Evolutionary conservation across 2,113 vertebrate species (phyloP).

Genomic region (Syrrhaptes paradoxus): DNA sequence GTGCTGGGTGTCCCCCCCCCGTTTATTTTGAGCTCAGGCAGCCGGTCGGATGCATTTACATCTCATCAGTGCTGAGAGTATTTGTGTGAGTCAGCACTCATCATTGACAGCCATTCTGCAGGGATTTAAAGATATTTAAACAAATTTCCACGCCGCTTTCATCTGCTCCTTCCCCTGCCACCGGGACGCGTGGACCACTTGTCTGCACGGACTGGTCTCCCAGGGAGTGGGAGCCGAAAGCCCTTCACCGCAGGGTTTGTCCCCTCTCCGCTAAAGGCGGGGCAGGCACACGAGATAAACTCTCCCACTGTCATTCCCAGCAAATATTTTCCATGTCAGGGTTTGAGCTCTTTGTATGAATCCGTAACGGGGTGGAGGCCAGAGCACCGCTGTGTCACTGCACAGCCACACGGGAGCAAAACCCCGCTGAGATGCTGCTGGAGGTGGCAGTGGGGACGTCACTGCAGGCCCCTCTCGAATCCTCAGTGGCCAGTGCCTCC

Average conservation of each 20-base stretch:
- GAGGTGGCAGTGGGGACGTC: background rate
- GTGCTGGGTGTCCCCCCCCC: no score
- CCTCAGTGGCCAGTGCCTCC: background rate
- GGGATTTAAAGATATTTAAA: background rate
- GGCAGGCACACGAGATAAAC: background rate
- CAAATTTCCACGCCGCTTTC: background rate
- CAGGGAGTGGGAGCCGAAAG: background rate
- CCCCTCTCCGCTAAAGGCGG: background rate
- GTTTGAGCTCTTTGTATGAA: background rate
- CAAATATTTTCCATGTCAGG: background rate
- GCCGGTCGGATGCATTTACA: background rate
- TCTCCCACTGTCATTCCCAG: background rate
- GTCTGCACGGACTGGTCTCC: rapidly evolving
- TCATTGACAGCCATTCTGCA: background rate
- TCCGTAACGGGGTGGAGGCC: background rate
- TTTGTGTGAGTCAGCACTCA: background rate
- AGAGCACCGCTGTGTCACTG: background rate
- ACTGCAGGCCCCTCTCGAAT: background rate
- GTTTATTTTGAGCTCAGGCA: background rate
- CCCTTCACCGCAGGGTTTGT: background rate
- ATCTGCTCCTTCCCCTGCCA: background rate
- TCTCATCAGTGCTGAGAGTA: no score
- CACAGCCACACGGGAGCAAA: background rate
- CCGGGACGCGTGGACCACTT: background rate
- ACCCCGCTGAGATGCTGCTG: background rate